Conservation (phyloP, 1,140 invertebrate genomes). For the Wasmannia auropunctata region DNA sequence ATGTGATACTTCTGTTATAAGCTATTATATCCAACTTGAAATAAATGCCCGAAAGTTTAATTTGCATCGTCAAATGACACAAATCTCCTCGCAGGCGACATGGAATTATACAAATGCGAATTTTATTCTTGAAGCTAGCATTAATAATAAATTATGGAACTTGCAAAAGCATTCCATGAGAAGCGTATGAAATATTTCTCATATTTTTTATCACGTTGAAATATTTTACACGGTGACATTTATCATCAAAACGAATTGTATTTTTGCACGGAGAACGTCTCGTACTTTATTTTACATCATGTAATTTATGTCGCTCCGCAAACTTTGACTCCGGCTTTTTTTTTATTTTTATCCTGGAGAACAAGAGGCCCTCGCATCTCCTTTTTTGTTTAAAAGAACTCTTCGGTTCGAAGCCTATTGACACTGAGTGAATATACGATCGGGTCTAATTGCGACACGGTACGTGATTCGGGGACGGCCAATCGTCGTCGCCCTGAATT, state of each 20-base stretch:
- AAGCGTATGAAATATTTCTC: not conserved
- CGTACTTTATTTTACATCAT: not conserved
- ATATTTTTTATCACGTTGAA: not conserved
- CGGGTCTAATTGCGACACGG: not conserved
- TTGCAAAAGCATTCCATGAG: not conserved
- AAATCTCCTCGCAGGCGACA: not conserved
- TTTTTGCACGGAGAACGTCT: not conserved
- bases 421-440: not conserved
- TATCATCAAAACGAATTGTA: not conserved
- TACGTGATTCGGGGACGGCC: slow-evolving; percentile 17
- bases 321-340: not conserved
- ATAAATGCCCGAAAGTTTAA: not conserved
- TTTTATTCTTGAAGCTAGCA: not conserved
- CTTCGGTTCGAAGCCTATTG: not conserved
- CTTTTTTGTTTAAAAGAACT: not conserved
- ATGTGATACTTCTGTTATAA: not conserved
- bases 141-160: slow-evolving; percentile 26
- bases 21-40: not conserved
- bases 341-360: not conserved
- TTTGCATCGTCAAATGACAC: not conserved
- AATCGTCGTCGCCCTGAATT: slow-evolving; percentile 38
- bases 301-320: not conserved
- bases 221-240: not conserved
- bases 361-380: not conserved
- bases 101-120: not conserved